phyloP scores from a whole-genome alignment of 2,888 invertebrate species.

The Boloria selene region DNA sequence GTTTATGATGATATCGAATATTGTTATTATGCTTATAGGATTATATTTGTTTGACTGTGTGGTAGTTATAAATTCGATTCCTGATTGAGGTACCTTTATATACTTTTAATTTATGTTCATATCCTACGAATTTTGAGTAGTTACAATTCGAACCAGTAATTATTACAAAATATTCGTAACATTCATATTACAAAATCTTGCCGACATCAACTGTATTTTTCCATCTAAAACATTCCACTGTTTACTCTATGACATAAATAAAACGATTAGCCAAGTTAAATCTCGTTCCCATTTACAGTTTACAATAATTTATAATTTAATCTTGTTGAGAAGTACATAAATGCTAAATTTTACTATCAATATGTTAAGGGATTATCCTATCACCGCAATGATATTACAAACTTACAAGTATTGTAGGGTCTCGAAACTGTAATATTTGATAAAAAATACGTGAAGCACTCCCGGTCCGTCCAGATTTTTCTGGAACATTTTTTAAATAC shows the following conservation, averaged over 20 bases:
- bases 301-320: constrained; percentile 29
- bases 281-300: constrained; percentile 22
- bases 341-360: constrained; percentile 41
- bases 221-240: constrained; percentile 5
- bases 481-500: too few relatives aligned
- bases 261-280: constrained; percentile 20
- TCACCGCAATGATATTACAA: constrained; percentile 22
- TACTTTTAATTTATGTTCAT: too few relatives aligned
- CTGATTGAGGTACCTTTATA: too few relatives aligned
- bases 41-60: not conserved
- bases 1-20: constrained; percentile 25
- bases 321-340: constrained; percentile 25
- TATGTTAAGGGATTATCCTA: constrained; percentile 41
- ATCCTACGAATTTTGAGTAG: too few relatives aligned
- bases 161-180: too few relatives aligned
- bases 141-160: too few relatives aligned
- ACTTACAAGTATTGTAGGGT: not conserved
- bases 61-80: too few relatives aligned
- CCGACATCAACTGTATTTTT: constrained; percentile 1
- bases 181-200: not conserved
- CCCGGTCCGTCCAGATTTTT: too few relatives aligned
- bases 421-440: constrained; percentile 6
- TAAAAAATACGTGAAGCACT: not conserved
- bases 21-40: not conserved
- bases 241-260: constrained; percentile 22